phyloP scores from a whole-genome alignment of 2,113 vertebrate species.

The Tychaedon coryphoeus region DNA sequence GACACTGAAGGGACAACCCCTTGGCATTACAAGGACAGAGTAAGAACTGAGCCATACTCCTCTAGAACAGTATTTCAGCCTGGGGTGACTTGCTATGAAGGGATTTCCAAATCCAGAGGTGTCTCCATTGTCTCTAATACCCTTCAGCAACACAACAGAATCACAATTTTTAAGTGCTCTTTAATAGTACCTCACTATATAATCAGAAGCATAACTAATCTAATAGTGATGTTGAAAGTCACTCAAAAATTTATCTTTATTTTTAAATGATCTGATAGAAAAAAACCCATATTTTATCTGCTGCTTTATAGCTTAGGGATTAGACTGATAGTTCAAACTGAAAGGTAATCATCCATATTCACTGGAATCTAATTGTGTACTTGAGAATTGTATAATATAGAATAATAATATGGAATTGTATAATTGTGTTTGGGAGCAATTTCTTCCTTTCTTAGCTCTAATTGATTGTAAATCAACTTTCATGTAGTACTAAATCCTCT shows the following conservation, averaged over 20 bases:
- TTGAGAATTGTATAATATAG: background rate
- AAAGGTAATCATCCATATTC: background rate
- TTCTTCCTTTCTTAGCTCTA: background rate
- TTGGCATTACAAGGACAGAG: background rate
- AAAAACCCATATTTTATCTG: background rate
- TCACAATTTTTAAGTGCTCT: background rate
- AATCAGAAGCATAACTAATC: background rate
- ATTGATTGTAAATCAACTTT: background rate
- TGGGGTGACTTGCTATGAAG: background rate
- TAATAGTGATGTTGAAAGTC: background rate
- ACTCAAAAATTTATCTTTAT: background rate
- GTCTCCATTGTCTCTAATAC: background rate
- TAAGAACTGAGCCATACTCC: background rate
- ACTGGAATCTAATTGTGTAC: background rate
- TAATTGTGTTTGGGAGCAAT: background rate
- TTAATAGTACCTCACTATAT: background rate
- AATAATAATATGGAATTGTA: background rate
- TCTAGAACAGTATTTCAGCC: background rate
- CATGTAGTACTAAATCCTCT: background rate
- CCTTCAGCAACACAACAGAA: background rate
- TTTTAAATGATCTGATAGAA: background rate
- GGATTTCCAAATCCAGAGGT: background rate
- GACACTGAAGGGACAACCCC: accelerated
- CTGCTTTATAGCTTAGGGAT: background rate
- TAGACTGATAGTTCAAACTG: background rate